Conservation (phyloP, 2,797 vertebrate species). For the Oreonectes daqikongensis region DNA sequence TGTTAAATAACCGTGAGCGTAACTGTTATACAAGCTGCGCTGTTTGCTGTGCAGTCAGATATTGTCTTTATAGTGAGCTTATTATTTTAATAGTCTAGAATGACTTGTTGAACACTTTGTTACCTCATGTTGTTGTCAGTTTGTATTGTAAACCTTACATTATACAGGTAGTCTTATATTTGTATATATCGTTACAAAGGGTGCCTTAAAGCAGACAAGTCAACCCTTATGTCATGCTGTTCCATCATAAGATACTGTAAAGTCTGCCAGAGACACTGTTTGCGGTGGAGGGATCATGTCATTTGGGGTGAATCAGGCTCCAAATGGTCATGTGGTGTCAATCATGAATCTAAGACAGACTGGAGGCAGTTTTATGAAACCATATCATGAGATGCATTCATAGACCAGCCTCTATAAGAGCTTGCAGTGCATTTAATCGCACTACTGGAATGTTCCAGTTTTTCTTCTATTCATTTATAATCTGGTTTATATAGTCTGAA, state of each 20-base stretch:
- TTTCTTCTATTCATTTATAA: neutral
- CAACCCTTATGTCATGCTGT: neutral
- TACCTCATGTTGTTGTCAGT: neutral
- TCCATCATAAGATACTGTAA: conserved; percentile 2
- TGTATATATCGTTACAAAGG: too few relatives aligned
- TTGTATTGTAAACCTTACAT: neutral
- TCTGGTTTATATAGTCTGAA: neutral
- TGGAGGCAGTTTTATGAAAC: neutral
- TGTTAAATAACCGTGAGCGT: neutral
- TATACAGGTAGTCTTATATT: neutral
- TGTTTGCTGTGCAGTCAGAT: too few relatives aligned
- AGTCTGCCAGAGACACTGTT: conserved; percentile 17
- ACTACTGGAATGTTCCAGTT: neutral
- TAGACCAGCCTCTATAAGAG: neutral
- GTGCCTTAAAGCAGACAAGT: neutral
- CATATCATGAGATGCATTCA: conserved; percentile 5
- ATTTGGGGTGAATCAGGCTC: conserved; percentile 24
- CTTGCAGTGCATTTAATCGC: neutral
- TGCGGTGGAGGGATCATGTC: conserved; percentile 10
- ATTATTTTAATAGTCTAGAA: neutral
- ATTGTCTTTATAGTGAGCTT: too few relatives aligned
- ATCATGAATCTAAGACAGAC: neutral
- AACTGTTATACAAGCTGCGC: too few relatives aligned
- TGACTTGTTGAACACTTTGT: neutral
- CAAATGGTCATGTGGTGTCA: conserved; percentile 41